Conservation (phyloP, 2,797 vertebrate genomes). For the Molothrus aeneus region DNA sequence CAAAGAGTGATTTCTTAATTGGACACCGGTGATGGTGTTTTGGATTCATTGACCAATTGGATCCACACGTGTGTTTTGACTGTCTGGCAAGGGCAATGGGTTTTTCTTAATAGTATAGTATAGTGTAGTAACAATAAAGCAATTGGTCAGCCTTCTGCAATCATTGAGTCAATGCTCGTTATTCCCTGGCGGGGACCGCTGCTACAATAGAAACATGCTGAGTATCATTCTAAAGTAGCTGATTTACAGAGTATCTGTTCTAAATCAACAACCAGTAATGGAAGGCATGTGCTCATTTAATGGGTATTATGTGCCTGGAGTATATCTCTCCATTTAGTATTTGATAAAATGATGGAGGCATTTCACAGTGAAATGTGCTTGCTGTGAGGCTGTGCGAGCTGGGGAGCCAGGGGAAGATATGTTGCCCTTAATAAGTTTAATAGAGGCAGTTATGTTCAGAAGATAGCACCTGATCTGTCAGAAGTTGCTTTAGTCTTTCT, state of each 20-base stretch:
- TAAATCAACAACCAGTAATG: background rate
- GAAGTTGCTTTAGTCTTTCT: background rate
- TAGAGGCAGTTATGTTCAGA: background rate
- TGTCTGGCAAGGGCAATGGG: background rate
- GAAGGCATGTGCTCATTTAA: background rate
- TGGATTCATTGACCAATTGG: background rate
- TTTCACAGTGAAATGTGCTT: background rate
- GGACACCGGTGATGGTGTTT: background rate
- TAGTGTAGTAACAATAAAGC: background rate
- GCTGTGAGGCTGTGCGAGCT: background rate
- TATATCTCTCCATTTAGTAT: background rate
- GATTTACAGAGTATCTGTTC: background rate
- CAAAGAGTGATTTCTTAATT: background rate
- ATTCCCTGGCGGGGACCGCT: background rate
- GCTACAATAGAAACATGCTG: background rate
- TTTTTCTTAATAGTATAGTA: background rate
- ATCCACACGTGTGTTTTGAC: accelerated
- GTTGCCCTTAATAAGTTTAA: background rate
- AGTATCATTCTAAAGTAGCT: background rate
- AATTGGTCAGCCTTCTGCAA: background rate
- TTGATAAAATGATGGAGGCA: background rate
- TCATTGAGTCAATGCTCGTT: background rate
- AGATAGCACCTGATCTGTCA: background rate
- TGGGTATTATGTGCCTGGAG: background rate
- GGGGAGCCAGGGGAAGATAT: background rate